These are phyloP conservation scores for Elachura formosa DNA, from an alignment of 2,113 vertebrate genomes.

Conservation along the genomic window DNA sequence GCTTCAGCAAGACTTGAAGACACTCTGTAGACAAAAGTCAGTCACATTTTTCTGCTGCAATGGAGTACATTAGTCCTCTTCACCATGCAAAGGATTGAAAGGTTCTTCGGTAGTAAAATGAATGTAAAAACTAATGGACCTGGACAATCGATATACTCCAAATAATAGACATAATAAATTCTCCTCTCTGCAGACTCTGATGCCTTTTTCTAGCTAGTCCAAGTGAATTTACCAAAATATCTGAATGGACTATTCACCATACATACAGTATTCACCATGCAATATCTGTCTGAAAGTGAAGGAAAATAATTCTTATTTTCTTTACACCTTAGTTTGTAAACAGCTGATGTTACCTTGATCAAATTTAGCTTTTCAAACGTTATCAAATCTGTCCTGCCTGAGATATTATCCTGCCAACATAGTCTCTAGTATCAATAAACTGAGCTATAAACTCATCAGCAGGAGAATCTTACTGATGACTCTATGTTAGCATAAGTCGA, in stretches of 20 bases:
- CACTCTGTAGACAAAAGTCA: not conserved
- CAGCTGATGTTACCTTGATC: not conserved
- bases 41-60: not conserved
- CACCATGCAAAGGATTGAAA: not conserved
- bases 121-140: not conserved
- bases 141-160: not conserved
- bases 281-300: not conserved
- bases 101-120: not conserved
- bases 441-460: not conserved
- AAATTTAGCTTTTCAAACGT: not conserved
- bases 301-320: not conserved
- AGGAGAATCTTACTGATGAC: not conserved
- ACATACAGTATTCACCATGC: not conserved
- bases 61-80: not conserved
- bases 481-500: not conserved
- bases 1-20: not conserved
- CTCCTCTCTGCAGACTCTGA: not conserved
- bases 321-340: not conserved
- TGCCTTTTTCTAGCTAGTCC: not conserved
- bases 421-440: not conserved
- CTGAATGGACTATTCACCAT: not conserved
- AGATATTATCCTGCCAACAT: not conserved
- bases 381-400: not conserved
- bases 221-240: not conserved
- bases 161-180: not conserved